Conservation (phyloP, 2,113 vertebrate species). For the Bujurquina vittata region DNA sequence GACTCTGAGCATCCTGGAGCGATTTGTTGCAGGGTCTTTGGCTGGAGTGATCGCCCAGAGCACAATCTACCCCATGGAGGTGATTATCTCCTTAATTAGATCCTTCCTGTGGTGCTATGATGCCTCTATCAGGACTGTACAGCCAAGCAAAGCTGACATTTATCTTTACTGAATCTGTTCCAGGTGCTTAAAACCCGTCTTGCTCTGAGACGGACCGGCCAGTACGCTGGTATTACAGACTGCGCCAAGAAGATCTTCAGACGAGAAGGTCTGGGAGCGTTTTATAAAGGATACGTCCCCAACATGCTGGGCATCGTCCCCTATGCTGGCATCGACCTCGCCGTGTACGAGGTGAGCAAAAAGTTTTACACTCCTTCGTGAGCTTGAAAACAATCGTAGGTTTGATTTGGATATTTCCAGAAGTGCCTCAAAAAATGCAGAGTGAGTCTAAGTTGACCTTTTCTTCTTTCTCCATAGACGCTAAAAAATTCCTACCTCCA, state of each 20-base stretch:
- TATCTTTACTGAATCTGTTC: not conserved
- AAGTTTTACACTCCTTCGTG: no score
- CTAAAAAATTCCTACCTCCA: constrained; percentile 93
- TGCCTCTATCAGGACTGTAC: not conserved
- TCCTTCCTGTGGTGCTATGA: rapidly evolving
- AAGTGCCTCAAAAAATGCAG: not conserved
- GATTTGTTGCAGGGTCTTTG: constrained; percentile 90
- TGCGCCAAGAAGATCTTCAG: constrained; percentile 90
- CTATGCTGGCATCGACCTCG: constrained; percentile 94
- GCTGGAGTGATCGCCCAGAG: constrained; percentile 95
- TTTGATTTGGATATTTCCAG: not conserved
- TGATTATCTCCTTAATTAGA: constrained; percentile 63
- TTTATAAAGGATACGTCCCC: constrained; percentile 96
- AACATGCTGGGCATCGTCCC: constrained; percentile 98
- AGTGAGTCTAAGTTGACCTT: not conserved
- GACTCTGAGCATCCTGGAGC: constrained; percentile 87
- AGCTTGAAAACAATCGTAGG: no score
- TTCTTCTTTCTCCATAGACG: constrained; percentile 77
- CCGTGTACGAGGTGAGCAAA: constrained; percentile 90
- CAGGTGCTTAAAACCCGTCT: constrained; percentile 96
- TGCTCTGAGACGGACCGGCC: constrained; percentile 89
- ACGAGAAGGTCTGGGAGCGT: constrained; percentile 87
- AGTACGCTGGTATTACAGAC: constrained; percentile 89
- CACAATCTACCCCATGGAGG: constrained; percentile 98
- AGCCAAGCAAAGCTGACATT: not conserved